Base-by-base conservation (phyloP, 2,888 invertebrate species). In the Tenthredo scrophulariae region DNA sequence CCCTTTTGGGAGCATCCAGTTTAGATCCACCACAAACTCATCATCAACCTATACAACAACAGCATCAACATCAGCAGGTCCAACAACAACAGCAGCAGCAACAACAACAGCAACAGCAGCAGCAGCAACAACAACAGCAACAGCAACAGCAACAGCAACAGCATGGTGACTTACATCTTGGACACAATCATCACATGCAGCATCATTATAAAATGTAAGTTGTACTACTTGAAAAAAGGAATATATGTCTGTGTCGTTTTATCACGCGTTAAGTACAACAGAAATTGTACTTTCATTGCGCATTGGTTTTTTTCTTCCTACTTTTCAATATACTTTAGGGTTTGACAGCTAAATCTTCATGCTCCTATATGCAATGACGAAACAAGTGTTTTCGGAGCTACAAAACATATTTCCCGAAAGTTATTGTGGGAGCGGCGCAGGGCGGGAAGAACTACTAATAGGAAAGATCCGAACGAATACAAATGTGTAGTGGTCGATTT, bases 1-100 rank as follows among this genome's bases (percentile, higher is more conserved):
- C 95, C 92, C 94, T 96, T 92, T 94, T 96, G 91, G 95, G 95
- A 91, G 96, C 95, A 91, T 94, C 95, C 89, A 95, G 95, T 94
- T 95, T 95, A 91, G 94, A 95, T 93, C 94, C 94, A 92, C 93
- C 93, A 43, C 86, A 92, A 87, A 92, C 91, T 84, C 93, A 91
- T 88, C 92, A 92, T 87, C 93, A 93, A 85, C 89, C 87, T 46
- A 87, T 88, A 29, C 91, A 91, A 84, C 86, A 87, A 22, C 89
- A 89, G 46, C 89, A 85, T 13, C 88, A 88, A 46, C 86, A 87
- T 5, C 87, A 85, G 85, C 84, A 90, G 82, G 91, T 91, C 65
- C 90, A 90, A 29, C 90, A 90, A 72, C 89, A 89, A 15, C 89
- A 89, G 83, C 90, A 89, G 26, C 89, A 89, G 84, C 91, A 91